Conservation (phyloP, 2,797 vertebrate genomes). For the Labeo calbasu region DNA sequence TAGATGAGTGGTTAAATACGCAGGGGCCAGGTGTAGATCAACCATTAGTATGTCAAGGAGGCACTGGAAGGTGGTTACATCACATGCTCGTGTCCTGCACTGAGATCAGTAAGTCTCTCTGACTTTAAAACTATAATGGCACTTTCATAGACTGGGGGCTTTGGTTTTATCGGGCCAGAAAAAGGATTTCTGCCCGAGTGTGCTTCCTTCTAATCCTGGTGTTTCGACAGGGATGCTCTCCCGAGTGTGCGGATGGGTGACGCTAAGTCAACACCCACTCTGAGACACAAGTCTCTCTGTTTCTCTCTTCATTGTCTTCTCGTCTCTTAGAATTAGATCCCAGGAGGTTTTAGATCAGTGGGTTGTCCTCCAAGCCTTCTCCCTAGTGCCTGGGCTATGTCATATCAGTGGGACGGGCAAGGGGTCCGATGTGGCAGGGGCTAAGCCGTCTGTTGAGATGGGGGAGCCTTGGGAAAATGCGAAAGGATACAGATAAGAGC, state of each 20-base stretch:
- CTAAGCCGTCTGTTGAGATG: constrained; percentile 73
- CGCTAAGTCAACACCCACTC: constrained; percentile 12
- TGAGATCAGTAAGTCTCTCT: constrained; percentile 21
- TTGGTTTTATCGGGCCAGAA: constrained; percentile 34
- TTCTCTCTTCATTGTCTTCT: constrained; percentile 28
- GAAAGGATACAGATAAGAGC: constrained; percentile 87
- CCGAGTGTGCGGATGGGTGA: constrained; percentile 32
- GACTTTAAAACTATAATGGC: constrained; percentile 38
- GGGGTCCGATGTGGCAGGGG: constrained; percentile 68
- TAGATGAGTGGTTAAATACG: constrained; percentile 68
- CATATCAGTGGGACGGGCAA: constrained; percentile 43
- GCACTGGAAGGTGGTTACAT: constrained; percentile 12
- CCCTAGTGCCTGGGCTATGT: constrained; percentile 73
- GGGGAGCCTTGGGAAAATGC: constrained; percentile 84
- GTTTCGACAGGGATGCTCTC: constrained; percentile 54
- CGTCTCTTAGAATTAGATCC: constrained; percentile 67
- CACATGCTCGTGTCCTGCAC: constrained; percentile 5
- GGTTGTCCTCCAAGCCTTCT: constrained; percentile 74
- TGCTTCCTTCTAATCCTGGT: constrained; percentile 55
- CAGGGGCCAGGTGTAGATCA: constrained; percentile 58
- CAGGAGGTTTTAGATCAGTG: constrained; percentile 71
- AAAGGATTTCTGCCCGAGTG: constrained; percentile 17
- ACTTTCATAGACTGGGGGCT: constrained; percentile 26
- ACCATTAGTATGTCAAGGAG: constrained; percentile 47
- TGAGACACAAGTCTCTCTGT: constrained; percentile 32